These are phyloP conservation scores for Phasianus colchicus DNA, from an alignment of 2,113 vertebrate species.

Conservation along the genomic window DNA sequence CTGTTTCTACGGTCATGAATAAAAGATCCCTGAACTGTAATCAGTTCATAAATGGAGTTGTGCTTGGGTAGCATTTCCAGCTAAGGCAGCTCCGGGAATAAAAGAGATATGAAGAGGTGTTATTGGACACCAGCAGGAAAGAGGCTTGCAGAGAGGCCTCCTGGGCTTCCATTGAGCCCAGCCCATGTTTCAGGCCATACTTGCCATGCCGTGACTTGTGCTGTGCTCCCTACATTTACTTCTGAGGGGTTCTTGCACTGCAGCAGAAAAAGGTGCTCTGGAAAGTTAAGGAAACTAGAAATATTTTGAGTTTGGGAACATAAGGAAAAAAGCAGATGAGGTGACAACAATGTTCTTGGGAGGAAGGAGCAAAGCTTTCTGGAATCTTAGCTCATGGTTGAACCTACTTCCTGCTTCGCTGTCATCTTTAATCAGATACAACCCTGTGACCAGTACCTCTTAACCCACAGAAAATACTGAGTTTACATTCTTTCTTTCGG, in stretches of 20 bases:
- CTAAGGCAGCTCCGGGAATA: neutral
- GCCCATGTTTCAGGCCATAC: neutral
- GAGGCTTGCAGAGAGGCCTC: neutral
- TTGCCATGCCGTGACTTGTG: accelerated
- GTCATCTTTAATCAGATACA: neutral
- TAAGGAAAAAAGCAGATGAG: neutral
- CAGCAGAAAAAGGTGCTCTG: neutral
- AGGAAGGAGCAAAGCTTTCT: neutral
- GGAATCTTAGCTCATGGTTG: neutral
- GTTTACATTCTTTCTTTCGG: neutral
- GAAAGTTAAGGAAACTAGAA: neutral
- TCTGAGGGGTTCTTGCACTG: neutral
- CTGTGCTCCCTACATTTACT: neutral
- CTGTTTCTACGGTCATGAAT: neutral
- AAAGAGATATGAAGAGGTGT: neutral
- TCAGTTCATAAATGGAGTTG: neutral
- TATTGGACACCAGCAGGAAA: neutral
- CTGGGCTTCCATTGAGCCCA: neutral
- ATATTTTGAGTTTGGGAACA: neutral
- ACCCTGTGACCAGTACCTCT: neutral
- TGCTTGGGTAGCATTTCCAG: neutral
- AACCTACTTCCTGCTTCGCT: neutral
- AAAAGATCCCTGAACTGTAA: neutral
- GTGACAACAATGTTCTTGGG: neutral
- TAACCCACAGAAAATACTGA: neutral